Base-by-base conservation (phyloP, 2,113 vertebrate genomes). In the Mormyrus iriodes region DNA sequence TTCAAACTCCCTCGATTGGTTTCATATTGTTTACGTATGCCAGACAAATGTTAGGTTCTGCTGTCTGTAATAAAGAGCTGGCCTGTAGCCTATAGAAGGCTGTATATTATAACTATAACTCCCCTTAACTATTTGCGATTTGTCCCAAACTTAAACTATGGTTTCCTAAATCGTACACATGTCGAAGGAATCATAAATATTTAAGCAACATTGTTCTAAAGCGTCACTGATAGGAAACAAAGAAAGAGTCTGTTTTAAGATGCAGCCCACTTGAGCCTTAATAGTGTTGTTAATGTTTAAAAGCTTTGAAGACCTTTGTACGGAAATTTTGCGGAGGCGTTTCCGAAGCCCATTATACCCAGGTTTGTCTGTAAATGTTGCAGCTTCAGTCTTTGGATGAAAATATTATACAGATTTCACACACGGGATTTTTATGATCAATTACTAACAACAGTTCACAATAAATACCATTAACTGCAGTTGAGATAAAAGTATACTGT, bases 241-340 rank as follows among this genome's bases (percentile, higher is more conserved):
- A 86, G 24, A n/a, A 35, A 55, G 4, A 21, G 2, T n/a, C n/a
- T n/a, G n/a, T 9, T 31, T 35, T 35, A 53, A 53, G 21, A 86
- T 35, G 51, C 21, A 27, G n/a, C 48, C 13, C 31, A 27, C 35
- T 8, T 79, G n/a, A 86, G 17, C 5, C 85, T 55, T 52, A 86
- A 53, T 39, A 13, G 12, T 82, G 49, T 82, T 52, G 87, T 90
- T 82, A 91, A 90, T 91, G 88, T 89, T 92, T 92, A 88, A 86
- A 86, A 51, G 51, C 4, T 35, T 13, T n/a, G 86, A 79, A 42
- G 55, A 91, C 87, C 89, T 90, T 90, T 89, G 90, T 12, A 83
- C 85, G 83, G 42, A 10, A 46, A 35, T 15, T 39, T 21, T 13
- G 39, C 17, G 31, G 65, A 35, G 27, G 21, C n/a, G n/a, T 90